These are phyloP conservation scores for Strigamia maritima DNA, from an alignment of 2,888 invertebrate species.

Conservation along the genomic window DNA sequence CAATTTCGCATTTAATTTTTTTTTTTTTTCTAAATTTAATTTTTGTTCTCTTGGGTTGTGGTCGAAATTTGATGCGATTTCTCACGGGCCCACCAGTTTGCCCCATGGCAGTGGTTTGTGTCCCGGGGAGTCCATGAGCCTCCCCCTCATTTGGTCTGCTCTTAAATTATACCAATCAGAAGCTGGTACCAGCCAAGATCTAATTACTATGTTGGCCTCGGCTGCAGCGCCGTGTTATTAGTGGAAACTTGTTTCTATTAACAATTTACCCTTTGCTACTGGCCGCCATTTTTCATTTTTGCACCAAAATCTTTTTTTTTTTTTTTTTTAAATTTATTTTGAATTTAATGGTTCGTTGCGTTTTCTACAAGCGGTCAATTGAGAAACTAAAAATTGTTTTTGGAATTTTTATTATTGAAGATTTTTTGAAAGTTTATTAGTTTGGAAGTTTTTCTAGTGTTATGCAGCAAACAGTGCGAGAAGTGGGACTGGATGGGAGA, in stretches of 20 bases:
- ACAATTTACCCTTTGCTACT: conserved; percentile 16
- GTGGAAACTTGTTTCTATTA: conserved; percentile 27
- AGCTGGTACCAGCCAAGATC: conserved; percentile 29
- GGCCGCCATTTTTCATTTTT: background rate
- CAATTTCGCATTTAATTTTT: background rate
- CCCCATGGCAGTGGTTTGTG: conserved; percentile 13
- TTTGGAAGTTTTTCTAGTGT: background rate
- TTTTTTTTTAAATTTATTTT: background rate
- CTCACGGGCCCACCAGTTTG: conserved; percentile 21
- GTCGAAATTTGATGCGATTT: background rate
- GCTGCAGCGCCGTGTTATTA: conserved; percentile 21
- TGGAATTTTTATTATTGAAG: background rate
- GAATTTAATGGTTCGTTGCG: background rate
- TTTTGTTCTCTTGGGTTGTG: background rate
- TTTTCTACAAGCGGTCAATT: no score
- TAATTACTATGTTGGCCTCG: conserved; percentile 25
- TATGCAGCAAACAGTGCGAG: background rate
- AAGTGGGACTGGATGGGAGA: background rate
- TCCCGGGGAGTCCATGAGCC: conserved; percentile 23
- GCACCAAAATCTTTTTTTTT: background rate
- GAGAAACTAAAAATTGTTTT: no score
- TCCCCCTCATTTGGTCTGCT: conserved; percentile 29
- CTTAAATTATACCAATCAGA: conserved; percentile 29
- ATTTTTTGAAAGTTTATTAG: background rate
- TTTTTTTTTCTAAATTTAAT: background rate